phyloP scores from a whole-genome alignment of 2,113 vertebrate genomes.

The Oreotrochilus melanogaster region DNA sequence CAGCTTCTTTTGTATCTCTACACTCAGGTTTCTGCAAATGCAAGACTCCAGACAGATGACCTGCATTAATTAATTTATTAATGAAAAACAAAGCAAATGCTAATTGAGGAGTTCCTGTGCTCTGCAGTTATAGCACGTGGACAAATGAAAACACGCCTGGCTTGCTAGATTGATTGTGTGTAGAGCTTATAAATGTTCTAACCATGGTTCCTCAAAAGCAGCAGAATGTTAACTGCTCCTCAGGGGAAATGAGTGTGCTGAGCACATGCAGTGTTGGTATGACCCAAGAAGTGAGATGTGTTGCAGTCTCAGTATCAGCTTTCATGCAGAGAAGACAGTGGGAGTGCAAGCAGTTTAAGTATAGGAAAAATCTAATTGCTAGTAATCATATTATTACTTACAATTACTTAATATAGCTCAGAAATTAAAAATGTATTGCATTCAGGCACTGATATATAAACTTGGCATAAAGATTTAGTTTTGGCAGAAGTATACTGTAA shows the following conservation, averaged over 20 bases:
- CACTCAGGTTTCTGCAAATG: neutral
- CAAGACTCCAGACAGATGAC: neutral
- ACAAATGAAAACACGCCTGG: neutral
- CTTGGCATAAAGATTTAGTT: neutral
- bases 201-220: neutral
- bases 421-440: neutral
- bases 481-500: constrained; percentile 4
- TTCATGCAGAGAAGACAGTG: neutral
- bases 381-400: neutral
- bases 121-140: neutral
- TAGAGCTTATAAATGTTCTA: neutral
- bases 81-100: neutral
- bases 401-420: neutral
- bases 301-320: neutral
- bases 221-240: neutral
- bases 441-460: neutral
- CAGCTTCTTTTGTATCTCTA: neutral
- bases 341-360: neutral
- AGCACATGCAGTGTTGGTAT: neutral
- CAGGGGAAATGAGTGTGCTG: neutral
- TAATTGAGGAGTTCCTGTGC: neutral
- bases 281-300: neutral
- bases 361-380: neutral
- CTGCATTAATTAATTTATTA: neutral
- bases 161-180: neutral